Percentiles rank a stretch among this genome's conserved stretches.
Evolutionary conservation across 2,888 invertebrate species (phyloP).

Genomic region (Catocala fraxini): DNA sequence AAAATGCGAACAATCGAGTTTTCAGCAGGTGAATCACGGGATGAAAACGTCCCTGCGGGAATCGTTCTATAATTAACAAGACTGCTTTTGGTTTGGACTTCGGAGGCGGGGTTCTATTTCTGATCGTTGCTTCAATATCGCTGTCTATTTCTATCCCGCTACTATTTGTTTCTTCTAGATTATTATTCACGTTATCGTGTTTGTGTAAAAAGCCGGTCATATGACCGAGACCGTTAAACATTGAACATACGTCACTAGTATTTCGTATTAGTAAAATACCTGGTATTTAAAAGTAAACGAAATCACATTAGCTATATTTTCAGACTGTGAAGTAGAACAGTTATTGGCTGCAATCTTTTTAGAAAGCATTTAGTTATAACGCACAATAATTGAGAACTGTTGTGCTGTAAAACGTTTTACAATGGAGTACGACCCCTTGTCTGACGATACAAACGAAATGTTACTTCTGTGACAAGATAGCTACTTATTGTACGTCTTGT

Average conservation of each 20-base stretch:
- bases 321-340: too few species aligned
- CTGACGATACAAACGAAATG: slow-evolving; percentile 12
- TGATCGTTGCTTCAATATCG: slow-evolving; percentile 76
- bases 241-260: slow-evolving; percentile 22
- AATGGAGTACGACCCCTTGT: slow-evolving; percentile 8
- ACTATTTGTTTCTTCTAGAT: slow-evolving; percentile 71
- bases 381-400: not conserved
- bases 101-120: slow-evolving; percentile 86
- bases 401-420: not conserved
- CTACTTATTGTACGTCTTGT: slow-evolving; percentile 36
- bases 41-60: slow-evolving; percentile 83
- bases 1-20: slow-evolving; percentile 86
- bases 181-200: slow-evolving; percentile 61
- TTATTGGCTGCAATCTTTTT: too few species aligned
- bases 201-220: slow-evolving; percentile 51
- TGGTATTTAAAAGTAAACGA: not conserved
- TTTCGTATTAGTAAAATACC: not conserved
- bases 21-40: slow-evolving; percentile 86
- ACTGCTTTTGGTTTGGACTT: slow-evolving; percentile 85
- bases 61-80: slow-evolving; percentile 84
- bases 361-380: too few species aligned
- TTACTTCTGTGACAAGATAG: slow-evolving; percentile 18
- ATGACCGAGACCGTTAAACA: slow-evolving; percentile 36
- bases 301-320: too few species aligned
- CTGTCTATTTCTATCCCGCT: slow-evolving; percentile 78